These are phyloP conservation scores for Formica exsecta DNA, from an alignment of 1,140 invertebrate species.

Conservation along the genomic window DNA sequence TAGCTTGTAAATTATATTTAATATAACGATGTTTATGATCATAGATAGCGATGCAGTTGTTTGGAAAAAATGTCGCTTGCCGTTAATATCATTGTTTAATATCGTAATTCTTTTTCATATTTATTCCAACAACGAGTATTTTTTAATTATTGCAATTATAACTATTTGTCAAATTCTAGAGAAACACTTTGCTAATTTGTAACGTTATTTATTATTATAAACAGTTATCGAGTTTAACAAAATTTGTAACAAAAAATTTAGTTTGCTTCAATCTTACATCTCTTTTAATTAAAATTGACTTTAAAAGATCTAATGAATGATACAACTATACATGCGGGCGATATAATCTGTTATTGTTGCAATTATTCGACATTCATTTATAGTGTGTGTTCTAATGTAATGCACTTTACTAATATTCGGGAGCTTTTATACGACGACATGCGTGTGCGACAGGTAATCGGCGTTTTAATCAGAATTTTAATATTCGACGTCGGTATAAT, in stretches of 20 bases:
- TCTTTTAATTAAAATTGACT: not conserved
- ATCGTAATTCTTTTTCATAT: not conserved
- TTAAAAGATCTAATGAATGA: constrained; percentile 2
- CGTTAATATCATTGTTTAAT: too few species aligned
- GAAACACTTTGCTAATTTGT: not conserved
- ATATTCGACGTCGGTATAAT: constrained; percentile 57
- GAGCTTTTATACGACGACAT: constrained; percentile 43
- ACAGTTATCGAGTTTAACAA: not conserved
- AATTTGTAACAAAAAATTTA: not conserved
- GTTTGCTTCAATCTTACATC: not conserved
- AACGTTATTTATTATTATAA: not conserved
- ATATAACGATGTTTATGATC: too few species aligned
- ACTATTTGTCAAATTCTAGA: not conserved
- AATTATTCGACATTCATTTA: constrained; percentile 26
- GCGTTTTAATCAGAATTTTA: constrained; percentile 61
- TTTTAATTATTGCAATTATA: not conserved
- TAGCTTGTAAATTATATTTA: too few species aligned
- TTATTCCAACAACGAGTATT: not conserved
- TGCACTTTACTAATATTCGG: constrained; percentile 9
- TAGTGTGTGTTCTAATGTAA: constrained; percentile 8
- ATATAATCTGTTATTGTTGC: constrained; percentile 10
- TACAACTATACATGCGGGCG: too few species aligned
- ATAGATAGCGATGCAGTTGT: too few species aligned
- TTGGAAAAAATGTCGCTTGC: too few species aligned
- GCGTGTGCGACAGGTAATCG: constrained; percentile 39